Percentiles rank a stretch among this genome's conserved stretches.
phyloP scores from a whole-genome alignment of 2,888 invertebrate genomes.

The Allophyes oxyacanthae region DNA sequence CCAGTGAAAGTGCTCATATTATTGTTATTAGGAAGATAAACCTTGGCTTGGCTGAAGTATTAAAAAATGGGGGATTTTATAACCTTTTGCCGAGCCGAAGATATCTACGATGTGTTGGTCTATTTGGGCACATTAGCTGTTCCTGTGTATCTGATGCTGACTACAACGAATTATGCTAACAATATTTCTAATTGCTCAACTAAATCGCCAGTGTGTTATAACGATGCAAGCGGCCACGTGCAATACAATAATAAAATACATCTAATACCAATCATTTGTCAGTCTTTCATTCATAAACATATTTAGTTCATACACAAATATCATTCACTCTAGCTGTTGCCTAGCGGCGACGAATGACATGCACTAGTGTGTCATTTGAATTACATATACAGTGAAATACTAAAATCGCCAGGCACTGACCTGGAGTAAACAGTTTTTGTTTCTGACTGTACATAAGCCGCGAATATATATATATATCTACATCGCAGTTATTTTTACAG shows the following conservation, averaged over 20 bases:
- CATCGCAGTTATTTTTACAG: conserved; percentile 27
- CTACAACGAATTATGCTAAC: no score
- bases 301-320: conserved; percentile 46
- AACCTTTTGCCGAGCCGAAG: no score
- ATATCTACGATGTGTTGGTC: no score
- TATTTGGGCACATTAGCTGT: no score
- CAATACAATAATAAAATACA: conserved; percentile 37
- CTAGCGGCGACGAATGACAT: conserved; percentile 23
- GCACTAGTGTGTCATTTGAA: conserved; percentile 14
- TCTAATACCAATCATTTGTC: conserved; percentile 50
- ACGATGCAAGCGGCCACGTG: conserved; percentile 28
- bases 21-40: no score
- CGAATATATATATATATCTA: conserved; percentile 4
- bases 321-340: conserved; percentile 44
- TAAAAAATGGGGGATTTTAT: no score
- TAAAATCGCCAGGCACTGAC: conserved; percentile 16
- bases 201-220: conserved; percentile 25
- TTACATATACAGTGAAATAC: conserved; percentile 19
- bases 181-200: conserved; percentile 27
- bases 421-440: background rate
- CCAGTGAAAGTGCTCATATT: no score
- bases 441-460: conserved; percentile 23
- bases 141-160: no score
- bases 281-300: conserved; percentile 64
- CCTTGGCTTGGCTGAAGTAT: no score